These are phyloP conservation scores for Stenodema calcarata DNA, from an alignment of 2,888 invertebrate species.

Conservation along the genomic window DNA sequence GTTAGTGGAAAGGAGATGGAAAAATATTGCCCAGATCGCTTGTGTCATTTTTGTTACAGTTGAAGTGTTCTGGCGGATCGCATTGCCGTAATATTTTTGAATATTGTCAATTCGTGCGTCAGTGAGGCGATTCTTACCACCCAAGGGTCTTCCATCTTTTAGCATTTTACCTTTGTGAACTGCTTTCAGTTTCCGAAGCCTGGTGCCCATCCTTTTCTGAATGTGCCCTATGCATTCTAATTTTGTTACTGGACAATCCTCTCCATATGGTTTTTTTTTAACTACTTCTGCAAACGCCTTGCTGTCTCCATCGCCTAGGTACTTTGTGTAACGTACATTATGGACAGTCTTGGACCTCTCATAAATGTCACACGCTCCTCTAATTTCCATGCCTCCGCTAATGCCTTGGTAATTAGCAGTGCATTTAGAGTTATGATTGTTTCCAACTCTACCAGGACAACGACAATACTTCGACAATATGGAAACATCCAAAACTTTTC, in stretches of 20 bases:
- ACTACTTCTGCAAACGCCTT: not conserved
- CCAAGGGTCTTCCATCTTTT: not conserved
- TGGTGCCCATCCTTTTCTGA: slow-evolving; percentile 1
- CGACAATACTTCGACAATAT: slow-evolving; percentile 44
- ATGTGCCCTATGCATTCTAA: slow-evolving; percentile 2
- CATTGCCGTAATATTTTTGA: slow-evolving; percentile 57
- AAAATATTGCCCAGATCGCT: slow-evolving; percentile 58
- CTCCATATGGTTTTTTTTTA: not conserved
- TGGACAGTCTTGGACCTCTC: not conserved
- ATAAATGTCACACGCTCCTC: slow-evolving; percentile 30
- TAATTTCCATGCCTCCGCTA: slow-evolving; percentile 45
- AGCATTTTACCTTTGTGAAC: not conserved
- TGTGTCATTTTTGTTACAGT: slow-evolving; percentile 56
- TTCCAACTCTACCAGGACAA: not conserved
- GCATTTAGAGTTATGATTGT: not conserved
- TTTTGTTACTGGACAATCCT: not conserved
- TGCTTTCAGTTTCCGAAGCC: not conserved
- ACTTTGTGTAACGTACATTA: not conserved
- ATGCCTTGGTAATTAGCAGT: slow-evolving; percentile 28
- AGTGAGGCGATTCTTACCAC: not conserved
- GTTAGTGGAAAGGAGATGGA: not conserved
- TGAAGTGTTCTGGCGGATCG: slow-evolving; percentile 56
- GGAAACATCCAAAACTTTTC: slow-evolving; percentile 45
- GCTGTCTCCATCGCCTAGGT: not conserved
- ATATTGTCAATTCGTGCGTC: slow-evolving; percentile 43